Conservation (phyloP, 1,140 invertebrate species). For the Eubasilissa regina region DNA sequence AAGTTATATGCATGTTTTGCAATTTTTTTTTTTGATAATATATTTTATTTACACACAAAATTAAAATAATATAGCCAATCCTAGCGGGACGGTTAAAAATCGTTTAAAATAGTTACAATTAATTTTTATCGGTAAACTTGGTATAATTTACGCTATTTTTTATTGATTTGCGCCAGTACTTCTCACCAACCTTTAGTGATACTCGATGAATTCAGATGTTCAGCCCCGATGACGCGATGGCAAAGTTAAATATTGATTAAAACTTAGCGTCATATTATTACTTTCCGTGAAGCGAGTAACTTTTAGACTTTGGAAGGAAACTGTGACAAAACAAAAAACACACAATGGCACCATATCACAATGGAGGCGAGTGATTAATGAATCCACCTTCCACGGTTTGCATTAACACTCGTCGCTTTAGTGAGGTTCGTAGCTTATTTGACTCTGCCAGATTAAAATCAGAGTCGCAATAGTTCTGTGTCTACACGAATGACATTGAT, state of each 20-base stretch:
- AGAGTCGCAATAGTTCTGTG: not conserved
- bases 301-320: conserved; percentile 17
- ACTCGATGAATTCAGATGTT: too few relatives aligned
- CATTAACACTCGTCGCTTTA: not conserved
- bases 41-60: too few relatives aligned
- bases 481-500: too few relatives aligned
- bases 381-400: not conserved
- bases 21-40: too few relatives aligned
- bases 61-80: too few relatives aligned
- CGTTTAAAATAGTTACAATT: too few relatives aligned
- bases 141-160: too few relatives aligned
- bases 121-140: too few relatives aligned
- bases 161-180: too few relatives aligned
- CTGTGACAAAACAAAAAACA: conserved; percentile 14
- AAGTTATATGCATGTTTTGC: too few relatives aligned
- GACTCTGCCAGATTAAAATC: not conserved
- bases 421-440: conserved; percentile 12
- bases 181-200: too few relatives aligned
- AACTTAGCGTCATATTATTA: conserved; percentile 22
- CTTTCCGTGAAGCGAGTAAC: not conserved
- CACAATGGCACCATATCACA: conserved; percentile 5
- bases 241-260: conserved; percentile 27
- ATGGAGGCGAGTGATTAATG: conserved; percentile 19
- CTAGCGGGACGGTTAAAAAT: too few relatives aligned
- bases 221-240: not conserved